Evolutionary conservation across 2,113 vertebrate genomes (phyloP), one percentile per base, ranked within the genome.

Genomic region (Cynoglossus semilaevis): DNA sequence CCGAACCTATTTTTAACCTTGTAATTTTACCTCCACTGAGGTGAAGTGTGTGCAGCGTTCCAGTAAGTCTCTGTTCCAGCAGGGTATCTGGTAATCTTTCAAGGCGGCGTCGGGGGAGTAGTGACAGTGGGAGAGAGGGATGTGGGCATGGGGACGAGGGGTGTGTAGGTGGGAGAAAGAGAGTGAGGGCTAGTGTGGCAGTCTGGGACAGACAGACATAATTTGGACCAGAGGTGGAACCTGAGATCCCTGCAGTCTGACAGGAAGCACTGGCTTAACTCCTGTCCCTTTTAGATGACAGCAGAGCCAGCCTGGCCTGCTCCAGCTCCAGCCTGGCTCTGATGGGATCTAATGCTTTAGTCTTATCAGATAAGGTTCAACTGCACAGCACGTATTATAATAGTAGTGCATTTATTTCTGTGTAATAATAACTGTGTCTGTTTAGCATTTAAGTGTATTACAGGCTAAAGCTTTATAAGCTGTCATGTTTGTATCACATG

Each of bases 211-310:
- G 80, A 76, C 76, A 63, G 73, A 59, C 76, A 78, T 89, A 90
- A 90, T 88, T 87, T 81, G 87, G 82, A 86, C 74, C 85, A 86
- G 84, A 82, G 80, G 74, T 83, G 81, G 76, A 90, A 87, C 85
- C 81, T 78, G 79, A 88, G 87, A 87, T 67, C 62, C 76, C 79
- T 29, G 65, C 72, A 80, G 87, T 82, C 79, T 72, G 77, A 89
- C 86, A 89, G 88, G 89, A 89, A 89, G 85, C 68, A 35, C 82
- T 87, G 85, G 80, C 72, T 87, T 88, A 85, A 78, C 82, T 89
- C 87, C 77, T 77, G 81, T 76, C 71, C 80, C 63, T 48, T 82
- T 76, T 60, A 63, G 70, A 74, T 87, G 84, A 86, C 84, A 87
- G 73, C 76, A 70, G 72, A 41, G 78, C 50, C 74, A 22, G 64